Conservation (phyloP, 2,113 vertebrate species). For the Platanista minor region DNA sequence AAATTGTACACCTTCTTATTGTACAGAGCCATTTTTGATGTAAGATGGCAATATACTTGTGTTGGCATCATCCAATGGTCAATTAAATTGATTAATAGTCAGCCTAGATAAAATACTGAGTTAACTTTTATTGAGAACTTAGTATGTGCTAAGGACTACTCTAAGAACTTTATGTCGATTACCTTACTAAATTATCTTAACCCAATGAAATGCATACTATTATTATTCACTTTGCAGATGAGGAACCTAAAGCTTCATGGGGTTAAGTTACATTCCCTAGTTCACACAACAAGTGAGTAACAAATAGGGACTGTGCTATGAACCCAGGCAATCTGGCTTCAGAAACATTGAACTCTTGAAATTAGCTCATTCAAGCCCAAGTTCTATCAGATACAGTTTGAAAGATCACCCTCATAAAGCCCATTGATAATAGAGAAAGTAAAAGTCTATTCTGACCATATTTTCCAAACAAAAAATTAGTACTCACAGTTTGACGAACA, state of each 20-base stretch:
- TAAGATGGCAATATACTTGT: background rate
- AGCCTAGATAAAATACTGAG: background rate
- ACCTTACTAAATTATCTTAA: background rate
- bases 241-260: background rate
- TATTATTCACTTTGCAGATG: background rate
- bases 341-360: background rate
- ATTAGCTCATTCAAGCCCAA: background rate
- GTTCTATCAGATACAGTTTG: background rate
- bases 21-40: background rate
- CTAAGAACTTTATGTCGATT: background rate
- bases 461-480: background rate
- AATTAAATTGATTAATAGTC: constrained; percentile 1
- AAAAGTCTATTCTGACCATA: background rate
- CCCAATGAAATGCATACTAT: background rate
- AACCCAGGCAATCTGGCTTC: background rate
- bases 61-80: background rate
- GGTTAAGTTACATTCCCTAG: background rate
- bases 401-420: background rate
- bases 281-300: background rate
- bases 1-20: background rate
- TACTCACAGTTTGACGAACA: background rate
- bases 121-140: constrained; percentile 16
- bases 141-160: background rate
- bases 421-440: background rate
- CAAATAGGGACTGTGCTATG: background rate